Evolutionary conservation across 2,797 vertebrate species (phyloP), one percentile per base, ranked within the genome.

Genomic region (Malacoctenus gilli): DNA sequence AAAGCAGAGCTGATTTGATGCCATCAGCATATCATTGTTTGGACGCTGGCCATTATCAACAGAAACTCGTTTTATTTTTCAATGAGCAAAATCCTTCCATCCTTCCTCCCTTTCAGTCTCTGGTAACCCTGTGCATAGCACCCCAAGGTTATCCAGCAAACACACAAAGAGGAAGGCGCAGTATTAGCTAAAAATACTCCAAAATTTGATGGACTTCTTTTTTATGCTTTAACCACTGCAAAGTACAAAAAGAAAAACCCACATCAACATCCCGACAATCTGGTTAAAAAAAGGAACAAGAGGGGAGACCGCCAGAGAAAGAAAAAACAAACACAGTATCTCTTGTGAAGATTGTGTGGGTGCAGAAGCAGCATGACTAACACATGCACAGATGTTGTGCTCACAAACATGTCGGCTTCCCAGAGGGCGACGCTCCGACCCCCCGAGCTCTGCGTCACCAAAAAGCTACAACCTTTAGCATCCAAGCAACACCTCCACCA

Each of bases 321-420:
- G 18, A 42, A 32, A 70, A 63, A 71, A 66, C 44, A 72, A 82
- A 69, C 60, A 59, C 56, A 35, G 23, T 35, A 60, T 69, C 72
- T 56, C 50, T 76, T 75, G 73, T 77, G 64, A 80, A 75, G 74
- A 74, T 16, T 39, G 79, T 58, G 82, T 82, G 76, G 83, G 77
- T 59, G 70, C 55, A 38, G 62, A 80, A 73, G 47, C 79, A 77
- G 77, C 73, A 60, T 71, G 77, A 81, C 75, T 81, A 82, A 86
- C 83, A 80, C 77, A 80, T 76, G 75, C 72, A 82, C 83, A 86
- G 82, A 83, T 84, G 84, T 81, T 79, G 46, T 59, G 66, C 53
- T 71, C 48, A 61, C 65, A 55, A 61, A 65, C 59, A 69, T 35
- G 58, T 61, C 70, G 48, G 50, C 77, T 70, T 77, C 63, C 59